Conservation (phyloP, 2,113 vertebrate species). For the Melanerpes formicivorus region DNA sequence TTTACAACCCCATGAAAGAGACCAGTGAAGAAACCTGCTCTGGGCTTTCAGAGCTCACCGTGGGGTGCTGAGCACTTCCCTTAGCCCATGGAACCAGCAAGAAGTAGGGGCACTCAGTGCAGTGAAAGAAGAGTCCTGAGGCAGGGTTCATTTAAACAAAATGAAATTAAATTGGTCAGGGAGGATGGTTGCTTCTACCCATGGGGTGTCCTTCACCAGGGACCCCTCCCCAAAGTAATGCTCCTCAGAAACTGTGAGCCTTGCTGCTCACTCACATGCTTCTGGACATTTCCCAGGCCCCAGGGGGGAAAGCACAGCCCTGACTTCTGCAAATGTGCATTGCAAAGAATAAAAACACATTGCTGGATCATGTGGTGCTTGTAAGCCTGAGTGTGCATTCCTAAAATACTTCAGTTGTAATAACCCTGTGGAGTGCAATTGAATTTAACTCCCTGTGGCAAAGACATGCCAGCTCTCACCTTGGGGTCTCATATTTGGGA, state of each 20-base stretch:
- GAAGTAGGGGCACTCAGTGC: fast-evolving
- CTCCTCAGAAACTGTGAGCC: background rate
- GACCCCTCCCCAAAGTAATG: background rate
- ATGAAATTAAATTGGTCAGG: background rate
- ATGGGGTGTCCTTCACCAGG: background rate
- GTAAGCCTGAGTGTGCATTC: constrained; percentile 7
- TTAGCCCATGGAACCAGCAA: background rate
- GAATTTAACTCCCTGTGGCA: background rate
- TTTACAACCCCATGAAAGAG: background rate
- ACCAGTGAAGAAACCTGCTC: background rate
- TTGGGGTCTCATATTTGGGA: background rate
- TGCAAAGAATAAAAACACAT: background rate
- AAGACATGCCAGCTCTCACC: background rate
- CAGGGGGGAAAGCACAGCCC: background rate
- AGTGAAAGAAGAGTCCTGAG: background rate
- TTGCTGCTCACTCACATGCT: background rate
- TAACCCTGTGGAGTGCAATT: background rate
- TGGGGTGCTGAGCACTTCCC: background rate
- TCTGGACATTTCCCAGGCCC: background rate
- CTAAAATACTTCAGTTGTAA: constrained; percentile 12
- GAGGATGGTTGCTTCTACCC: background rate
- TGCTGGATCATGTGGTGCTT: background rate
- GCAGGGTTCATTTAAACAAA: background rate
- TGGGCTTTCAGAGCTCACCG: background rate
- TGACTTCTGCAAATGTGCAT: background rate